Evolutionary conservation across 2,888 invertebrate genomes (phyloP).

Genomic region (Papilio demoleus): DNA sequence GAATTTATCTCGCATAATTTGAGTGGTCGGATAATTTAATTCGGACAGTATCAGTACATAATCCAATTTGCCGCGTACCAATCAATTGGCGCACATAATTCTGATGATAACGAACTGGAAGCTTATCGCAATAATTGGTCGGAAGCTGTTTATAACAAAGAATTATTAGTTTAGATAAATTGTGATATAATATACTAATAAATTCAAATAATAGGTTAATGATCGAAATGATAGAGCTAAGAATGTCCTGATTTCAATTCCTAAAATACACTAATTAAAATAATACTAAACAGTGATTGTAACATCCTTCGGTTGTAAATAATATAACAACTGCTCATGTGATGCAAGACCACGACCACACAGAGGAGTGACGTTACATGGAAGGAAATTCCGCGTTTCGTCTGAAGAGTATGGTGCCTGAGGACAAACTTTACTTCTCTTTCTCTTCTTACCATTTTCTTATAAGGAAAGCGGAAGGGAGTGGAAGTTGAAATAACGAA

Average conservation of each 20-base stretch:
- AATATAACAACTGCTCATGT: no score
- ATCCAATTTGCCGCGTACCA: constrained; percentile 36
- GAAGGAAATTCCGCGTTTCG: no score
- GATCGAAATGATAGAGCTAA: not conserved
- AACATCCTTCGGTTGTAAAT: no score
- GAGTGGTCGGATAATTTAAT: constrained; percentile 39
- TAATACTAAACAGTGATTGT: no score
- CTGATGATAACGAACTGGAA: constrained; percentile 30
- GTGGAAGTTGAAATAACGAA: no score
- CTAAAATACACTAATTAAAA: not conserved
- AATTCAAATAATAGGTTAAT: not conserved
- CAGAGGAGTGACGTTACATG: no score
- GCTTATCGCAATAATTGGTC: constrained; percentile 18
- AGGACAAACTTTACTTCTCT: no score
- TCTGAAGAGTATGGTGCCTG: no score
- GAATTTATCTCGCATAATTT: constrained; percentile 36
- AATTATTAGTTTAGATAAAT: constrained; percentile 16
- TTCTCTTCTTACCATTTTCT: no score
- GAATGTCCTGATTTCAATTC: not conserved
- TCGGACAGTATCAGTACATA: constrained; percentile 32
- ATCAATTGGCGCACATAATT: constrained; percentile 35
- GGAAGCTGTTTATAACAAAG: constrained; percentile 15
- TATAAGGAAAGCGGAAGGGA: no score
- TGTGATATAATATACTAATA: not conserved
- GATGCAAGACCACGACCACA: no score